A percentile compares a stretch with the other conserved stretches of the same genome.
Evolutionary conservation across 2,888 invertebrate genomes (phyloP).

Genomic region (Catocala fraxini): DNA sequence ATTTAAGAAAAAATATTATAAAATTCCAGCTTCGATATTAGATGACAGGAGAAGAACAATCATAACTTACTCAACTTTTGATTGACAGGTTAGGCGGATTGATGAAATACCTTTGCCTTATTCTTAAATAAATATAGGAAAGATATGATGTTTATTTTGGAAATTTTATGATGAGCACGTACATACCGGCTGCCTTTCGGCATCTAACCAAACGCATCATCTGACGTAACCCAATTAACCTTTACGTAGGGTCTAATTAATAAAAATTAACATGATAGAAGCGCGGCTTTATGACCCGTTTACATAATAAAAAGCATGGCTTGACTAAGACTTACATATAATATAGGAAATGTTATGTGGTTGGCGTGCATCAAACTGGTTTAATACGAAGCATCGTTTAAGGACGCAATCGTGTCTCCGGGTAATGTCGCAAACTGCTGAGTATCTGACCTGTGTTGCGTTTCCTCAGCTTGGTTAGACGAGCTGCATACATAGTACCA

Average conservation of each 20-base stretch:
- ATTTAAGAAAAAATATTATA: no score
- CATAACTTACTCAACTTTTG: no score
- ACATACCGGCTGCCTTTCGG: not conserved
- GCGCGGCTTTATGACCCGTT: conserved; percentile 27
- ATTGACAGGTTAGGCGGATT: no score
- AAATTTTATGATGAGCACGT: no score
- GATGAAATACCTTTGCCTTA: no score
- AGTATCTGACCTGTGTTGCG: conserved; percentile 53
- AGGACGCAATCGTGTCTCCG: conserved; percentile 53
- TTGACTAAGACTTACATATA: conserved; percentile 20
- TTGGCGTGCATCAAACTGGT: conserved; percentile 50
- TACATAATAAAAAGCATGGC: conserved; percentile 31
- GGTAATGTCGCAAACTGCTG: conserved; percentile 60
- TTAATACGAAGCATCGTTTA: conserved; percentile 49
- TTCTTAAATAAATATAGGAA: no score
- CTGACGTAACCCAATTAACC: conserved; percentile 33
- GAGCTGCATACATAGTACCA: conserved; percentile 11
- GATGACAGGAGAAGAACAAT: no score
- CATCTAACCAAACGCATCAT: not conserved
- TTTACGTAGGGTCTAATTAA: conserved; percentile 38
- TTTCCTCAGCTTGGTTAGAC: conserved; percentile 30
- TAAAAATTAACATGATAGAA: conserved; percentile 16
- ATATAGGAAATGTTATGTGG: conserved; percentile 26
- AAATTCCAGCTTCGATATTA: no score
- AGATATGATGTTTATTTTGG: no score